Percentiles rank a stretch among this genome's conserved stretches.
These are phyloP conservation scores for Crypturellus undulatus DNA, from an alignment of 2,113 vertebrate species.

Conservation along the genomic window DNA sequence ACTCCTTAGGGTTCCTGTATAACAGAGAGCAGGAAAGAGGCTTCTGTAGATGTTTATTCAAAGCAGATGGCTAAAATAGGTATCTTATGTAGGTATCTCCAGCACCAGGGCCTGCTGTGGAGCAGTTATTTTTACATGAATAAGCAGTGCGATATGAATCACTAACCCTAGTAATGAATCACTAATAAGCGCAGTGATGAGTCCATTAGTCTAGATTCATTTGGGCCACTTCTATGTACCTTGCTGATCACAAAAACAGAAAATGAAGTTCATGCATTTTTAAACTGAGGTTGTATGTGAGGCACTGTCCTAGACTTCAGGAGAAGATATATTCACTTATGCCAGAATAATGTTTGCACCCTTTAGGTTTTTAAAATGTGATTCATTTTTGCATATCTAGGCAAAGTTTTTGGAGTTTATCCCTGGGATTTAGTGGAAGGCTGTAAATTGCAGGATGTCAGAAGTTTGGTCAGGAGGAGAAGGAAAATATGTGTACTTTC, in stretches of 20 bases:
- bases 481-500: neutral
- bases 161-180: neutral
- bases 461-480: neutral
- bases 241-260: neutral
- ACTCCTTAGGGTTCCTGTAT: neutral
- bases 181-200: neutral
- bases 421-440: neutral
- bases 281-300: neutral
- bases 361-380: neutral
- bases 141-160: neutral
- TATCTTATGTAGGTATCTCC: neutral
- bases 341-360: neutral
- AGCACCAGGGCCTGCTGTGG: neutral
- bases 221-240: neutral
- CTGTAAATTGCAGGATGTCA: neutral
- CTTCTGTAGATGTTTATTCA: neutral
- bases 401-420: neutral
- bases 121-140: neutral
- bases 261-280: neutral
- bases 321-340: neutral
- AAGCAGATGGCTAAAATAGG: neutral
- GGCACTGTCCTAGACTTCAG: neutral
- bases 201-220: neutral
- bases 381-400: neutral
- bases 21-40: neutral